Evolutionary conservation across 2,113 vertebrate species (phyloP).

Genomic region (Tenrec ecaudatus): DNA sequence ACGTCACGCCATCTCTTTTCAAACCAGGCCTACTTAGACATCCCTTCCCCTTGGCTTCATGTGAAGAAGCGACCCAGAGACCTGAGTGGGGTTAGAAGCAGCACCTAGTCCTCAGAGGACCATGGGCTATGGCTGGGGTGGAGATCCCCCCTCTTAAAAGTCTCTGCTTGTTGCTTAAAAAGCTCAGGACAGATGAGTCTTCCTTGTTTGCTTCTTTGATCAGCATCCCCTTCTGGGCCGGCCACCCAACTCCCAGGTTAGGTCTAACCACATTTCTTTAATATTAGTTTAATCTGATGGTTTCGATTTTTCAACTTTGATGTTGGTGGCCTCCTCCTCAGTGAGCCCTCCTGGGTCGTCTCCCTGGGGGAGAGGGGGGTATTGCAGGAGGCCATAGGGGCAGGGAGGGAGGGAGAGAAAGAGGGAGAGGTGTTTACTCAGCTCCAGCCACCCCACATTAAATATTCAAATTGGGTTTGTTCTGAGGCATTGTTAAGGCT

Average conservation of each 20-base stretch:
- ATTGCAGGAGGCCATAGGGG: background rate
- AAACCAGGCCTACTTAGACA: background rate
- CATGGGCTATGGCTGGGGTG: too few species aligned
- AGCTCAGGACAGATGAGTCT: background rate
- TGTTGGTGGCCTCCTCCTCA: background rate
- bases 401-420: background rate
- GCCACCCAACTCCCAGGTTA: background rate
- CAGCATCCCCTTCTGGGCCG: background rate
- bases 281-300: background rate
- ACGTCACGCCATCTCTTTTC: conserved; percentile 4
- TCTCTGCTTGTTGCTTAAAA: background rate
- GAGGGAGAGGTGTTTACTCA: conserved; percentile 63
- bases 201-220: background rate
- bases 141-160: background rate
- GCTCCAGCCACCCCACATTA: conserved; percentile 75
- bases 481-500: conserved; percentile 66
- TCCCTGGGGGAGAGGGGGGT: background rate
- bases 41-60: conserved; percentile 36
- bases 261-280: background rate
- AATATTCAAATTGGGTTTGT: conserved; percentile 80
- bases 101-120: background rate
- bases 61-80: background rate
- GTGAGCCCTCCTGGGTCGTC: background rate
- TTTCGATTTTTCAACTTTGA: background rate
- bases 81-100: background rate